These are phyloP conservation scores for Ptilonorhynchus violaceus DNA, from an alignment of 2,113 vertebrate genomes.

Conservation along the genomic window DNA sequence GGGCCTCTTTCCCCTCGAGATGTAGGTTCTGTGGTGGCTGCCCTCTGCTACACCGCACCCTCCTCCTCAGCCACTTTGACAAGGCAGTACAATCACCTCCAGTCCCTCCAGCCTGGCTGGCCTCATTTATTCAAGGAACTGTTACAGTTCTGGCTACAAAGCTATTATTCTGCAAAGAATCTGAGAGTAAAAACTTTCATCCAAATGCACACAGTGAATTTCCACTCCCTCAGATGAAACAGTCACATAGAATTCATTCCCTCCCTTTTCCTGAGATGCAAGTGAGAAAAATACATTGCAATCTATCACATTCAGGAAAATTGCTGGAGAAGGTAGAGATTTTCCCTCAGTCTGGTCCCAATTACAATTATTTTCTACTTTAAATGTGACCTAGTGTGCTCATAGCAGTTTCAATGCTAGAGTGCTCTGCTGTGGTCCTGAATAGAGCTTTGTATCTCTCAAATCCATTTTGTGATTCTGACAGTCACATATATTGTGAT, in stretches of 20 bases:
- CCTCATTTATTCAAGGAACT: neutral
- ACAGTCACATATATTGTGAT: neutral
- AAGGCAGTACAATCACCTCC: neutral
- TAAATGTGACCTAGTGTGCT: neutral
- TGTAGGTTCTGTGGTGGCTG: neutral
- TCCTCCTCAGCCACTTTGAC: neutral
- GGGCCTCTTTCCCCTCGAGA: neutral
- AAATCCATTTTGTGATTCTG: neutral
- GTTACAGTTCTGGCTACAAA: neutral
- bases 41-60: neutral
- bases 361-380: neutral
- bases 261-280: neutral
- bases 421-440: neutral
- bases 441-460: neutral
- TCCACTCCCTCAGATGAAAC: neutral
- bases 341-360: neutral
- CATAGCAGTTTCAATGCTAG: neutral
- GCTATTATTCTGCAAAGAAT: neutral
- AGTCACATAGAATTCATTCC: neutral
- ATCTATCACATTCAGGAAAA: neutral
- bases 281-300: neutral
- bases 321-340: neutral
- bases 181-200: neutral
- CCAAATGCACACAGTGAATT: neutral
- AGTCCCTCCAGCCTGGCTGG: neutral